These are phyloP conservation scores for Cetoscarus ocellatus DNA, from an alignment of 2,797 vertebrate species.

Conservation along the genomic window DNA sequence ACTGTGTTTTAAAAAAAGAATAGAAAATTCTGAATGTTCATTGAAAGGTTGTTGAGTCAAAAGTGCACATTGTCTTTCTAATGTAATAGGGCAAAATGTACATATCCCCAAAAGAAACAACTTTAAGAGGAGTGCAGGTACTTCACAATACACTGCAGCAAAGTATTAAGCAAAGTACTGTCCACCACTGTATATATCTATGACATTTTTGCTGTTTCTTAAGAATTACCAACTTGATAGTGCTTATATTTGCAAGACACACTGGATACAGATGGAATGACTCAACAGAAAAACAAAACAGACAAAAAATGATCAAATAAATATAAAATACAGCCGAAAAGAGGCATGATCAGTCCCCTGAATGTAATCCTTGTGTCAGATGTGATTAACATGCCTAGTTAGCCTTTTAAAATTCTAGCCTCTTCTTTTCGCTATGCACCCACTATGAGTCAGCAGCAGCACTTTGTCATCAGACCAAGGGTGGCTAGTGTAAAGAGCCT, in stretches of 20 bases:
- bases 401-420: conserved; percentile 46
- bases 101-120: no score
- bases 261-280: conserved; percentile 63
- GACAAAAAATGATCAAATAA: conserved; percentile 16
- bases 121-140: no score
- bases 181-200: no score
- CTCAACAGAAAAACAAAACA: conserved; percentile 25
- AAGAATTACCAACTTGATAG: conserved; percentile 31
- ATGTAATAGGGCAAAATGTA: no score
- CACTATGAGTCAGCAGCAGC: conserved; percentile 56
- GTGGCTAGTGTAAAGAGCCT: conserved; percentile 43
- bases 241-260: conserved; percentile 52
- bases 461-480: conserved; percentile 52
- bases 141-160: no score
- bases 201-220: conserved; percentile 59
- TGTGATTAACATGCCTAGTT: conserved; percentile 39
- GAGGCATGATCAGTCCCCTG: conserved; percentile 15
- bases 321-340: conserved; percentile 4
- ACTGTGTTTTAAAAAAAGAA: no score
- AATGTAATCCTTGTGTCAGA: conserved; percentile 28
- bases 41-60: no score
- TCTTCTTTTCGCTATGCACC: conserved; percentile 27
- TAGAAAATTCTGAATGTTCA: no score
- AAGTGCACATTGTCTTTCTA: no score
- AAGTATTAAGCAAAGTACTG: no score